Base-by-base conservation (phyloP, 2,113 vertebrate genomes). In the Larimichthys polyactis region DNA sequence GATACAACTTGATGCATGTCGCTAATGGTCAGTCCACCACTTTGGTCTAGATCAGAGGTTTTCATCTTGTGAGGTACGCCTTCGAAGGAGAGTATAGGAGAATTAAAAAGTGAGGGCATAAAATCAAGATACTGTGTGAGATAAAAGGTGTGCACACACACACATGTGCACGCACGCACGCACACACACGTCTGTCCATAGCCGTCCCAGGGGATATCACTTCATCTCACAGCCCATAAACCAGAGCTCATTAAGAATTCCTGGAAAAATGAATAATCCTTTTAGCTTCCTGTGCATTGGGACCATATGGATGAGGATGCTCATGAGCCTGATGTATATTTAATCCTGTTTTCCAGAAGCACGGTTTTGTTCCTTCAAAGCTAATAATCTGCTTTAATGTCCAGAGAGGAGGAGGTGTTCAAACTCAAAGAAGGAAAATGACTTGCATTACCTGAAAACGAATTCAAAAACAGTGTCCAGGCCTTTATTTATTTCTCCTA, bases 181-280 rank as follows among this genome's bases (percentile, higher is more conserved):
- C 3, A 48, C 19, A 44, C 32, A 49, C 24, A 49, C 15, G 16
- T 40, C n/a, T 63, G 3, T 62, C 58, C 43, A 43, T 15, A 70
- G 32, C 54, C 4, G n/a, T 66, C 80, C 71, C 52, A 51, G 54
- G 27, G 73, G 73, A 73, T 3, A 27, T 49, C 22, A 46, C 19
- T 17, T 60, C 71, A 85, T 80, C 83, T 75, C 76, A 75, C 65
- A 75, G 58, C 29, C 43, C 71, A 71, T 75, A 32, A 75, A 75
- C 24, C 54, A 63, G 15, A 78, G 52, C 83, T 81, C 59, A 76
- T 85, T 81, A 80, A 24, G 66, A 48, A 62, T 69, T 73, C 78
- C 29, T 11, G n/a, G 20, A 15, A 57, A 58, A 68, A 32, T 43
- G 16, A 63, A 67, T 68, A 72, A 81, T 73, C 55, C 54, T 12